Base-by-base conservation (phyloP, 2,888 invertebrate species). In the Biston stratarius region DNA sequence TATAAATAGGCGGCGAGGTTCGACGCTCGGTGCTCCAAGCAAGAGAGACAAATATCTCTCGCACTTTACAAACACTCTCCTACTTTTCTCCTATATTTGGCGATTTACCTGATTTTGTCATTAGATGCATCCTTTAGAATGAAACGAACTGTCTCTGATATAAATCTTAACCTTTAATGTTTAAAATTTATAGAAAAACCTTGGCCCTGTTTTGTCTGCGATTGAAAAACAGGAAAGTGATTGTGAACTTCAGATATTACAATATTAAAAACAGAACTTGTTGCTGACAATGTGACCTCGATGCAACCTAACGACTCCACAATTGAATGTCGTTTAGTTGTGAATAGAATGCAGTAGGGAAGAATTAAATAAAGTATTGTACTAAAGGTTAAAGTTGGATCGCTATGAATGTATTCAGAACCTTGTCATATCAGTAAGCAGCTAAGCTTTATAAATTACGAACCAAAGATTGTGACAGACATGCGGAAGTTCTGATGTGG, bases 401-500 rank as follows among this genome's bases (percentile, higher is more conserved):
- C 33, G 40, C 11, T 15, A n/a, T 33, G n/a, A 55, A 55, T 33
- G 33, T 8, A 42, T 10, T 55, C 24, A 24, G 24, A 33, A 55
- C 24, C 55, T 55, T 38, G 12, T 24, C n/a, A 42, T 55, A 0
- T 6, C 3, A 11, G 9, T 15, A 34, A 51, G 11, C n/a, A 34
- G 5, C 1, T 5, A 42, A 33, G 49, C 15, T 57, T 15, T 36
- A 48, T 14, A 24, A 33, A 8, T 5, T 44, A 6, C 48, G 58
- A 38, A 40, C 60, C 60, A 67, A 61, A 69, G 63, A 73, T 70
- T 73, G 61, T 45, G 53, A 73, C 65, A 74, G 69, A 76, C 79
- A 79, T 76, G 77, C 80, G 83, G 80, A 83, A 83, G 80, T 84
- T 73, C 59, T 77, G 83, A 75, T 71, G 85, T 84, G 87, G 81